phyloP scores from a whole-genome alignment of 2,113 vertebrate genomes.

The Aspiorhynchus laticeps region DNA sequence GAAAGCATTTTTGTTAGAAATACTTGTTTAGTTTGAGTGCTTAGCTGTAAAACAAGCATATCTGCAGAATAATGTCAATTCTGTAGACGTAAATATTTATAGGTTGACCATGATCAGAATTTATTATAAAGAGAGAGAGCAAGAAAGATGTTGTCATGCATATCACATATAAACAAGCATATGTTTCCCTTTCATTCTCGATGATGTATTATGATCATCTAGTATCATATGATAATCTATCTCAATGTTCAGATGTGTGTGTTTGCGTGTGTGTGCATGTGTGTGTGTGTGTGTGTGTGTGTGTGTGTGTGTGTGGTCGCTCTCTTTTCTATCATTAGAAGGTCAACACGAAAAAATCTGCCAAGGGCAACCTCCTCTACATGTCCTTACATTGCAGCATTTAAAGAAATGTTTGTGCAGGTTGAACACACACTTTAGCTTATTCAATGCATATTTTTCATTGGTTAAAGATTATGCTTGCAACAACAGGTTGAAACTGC shows the following conservation, averaged over 20 bases:
- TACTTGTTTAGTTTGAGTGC: not conserved
- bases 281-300: conserved; percentile 30
- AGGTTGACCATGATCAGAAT: not conserved
- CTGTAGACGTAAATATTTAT: not conserved
- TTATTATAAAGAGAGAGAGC: not conserved
- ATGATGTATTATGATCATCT: not conserved
- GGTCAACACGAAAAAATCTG: conserved; percentile 38
- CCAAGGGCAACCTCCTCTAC: conserved; percentile 45
- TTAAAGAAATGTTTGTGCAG: conserved; percentile 21
- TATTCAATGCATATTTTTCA: not conserved
- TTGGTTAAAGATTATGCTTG: conserved; percentile 18
- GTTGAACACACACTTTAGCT: not conserved
- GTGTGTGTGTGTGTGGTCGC: conserved; percentile 32
- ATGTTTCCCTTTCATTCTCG: not conserved
- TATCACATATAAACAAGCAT: not conserved
- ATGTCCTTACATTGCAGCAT: conserved; percentile 8
- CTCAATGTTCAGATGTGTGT: not conserved
- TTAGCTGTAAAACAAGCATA: not conserved
- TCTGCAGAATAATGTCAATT: not conserved
- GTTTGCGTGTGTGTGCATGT: not conserved
- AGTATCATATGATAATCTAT: not conserved
- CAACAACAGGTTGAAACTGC: conserved; percentile 7
- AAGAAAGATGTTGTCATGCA: not conserved
- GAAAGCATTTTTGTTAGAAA: not conserved
- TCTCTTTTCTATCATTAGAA: conserved; percentile 27